Evolutionary conservation across 2,888 invertebrate genomes (phyloP).

Genomic region (Lacanobia oleracea): DNA sequence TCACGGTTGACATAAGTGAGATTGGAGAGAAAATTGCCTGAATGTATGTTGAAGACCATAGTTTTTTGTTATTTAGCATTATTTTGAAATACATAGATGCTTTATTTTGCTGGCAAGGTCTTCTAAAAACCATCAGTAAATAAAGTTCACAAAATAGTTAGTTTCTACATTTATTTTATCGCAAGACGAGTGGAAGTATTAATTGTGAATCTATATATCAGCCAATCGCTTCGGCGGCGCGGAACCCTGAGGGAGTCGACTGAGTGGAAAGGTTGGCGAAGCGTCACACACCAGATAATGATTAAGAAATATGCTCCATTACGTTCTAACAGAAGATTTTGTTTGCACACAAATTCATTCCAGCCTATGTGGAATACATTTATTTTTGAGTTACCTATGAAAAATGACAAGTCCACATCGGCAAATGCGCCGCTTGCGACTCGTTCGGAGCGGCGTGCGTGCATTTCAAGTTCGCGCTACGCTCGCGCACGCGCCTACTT

Average conservation of each 20-base stretch:
- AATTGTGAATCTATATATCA: not conserved
- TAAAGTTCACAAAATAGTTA: not conserved
- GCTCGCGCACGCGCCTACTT: too few relatives aligned
- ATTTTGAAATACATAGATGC: not conserved
- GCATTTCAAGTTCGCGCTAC: too few relatives aligned
- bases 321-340: not conserved
- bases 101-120: too few relatives aligned
- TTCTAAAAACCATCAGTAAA: not conserved
- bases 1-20: not conserved
- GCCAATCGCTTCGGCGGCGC: not conserved
- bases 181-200: not conserved
- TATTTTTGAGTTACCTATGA: too few relatives aligned
- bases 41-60: too few relatives aligned
- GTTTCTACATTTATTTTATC: not conserved
- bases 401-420: too few relatives aligned
- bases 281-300: constrained; percentile 12
- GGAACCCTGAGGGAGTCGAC: not conserved
- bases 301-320: constrained; percentile 2
- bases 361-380: too few relatives aligned
- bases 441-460: too few relatives aligned
- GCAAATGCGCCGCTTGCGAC: too few relatives aligned
- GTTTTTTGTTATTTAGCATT: too few relatives aligned
- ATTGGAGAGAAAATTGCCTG: too few relatives aligned
- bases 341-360: not conserved
- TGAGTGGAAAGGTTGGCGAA: constrained; percentile 29